Evolutionary conservation across 2,113 vertebrate species (phyloP), one percentile per base, ranked within the genome.

Genomic region (Dipodomys merriami): DNA sequence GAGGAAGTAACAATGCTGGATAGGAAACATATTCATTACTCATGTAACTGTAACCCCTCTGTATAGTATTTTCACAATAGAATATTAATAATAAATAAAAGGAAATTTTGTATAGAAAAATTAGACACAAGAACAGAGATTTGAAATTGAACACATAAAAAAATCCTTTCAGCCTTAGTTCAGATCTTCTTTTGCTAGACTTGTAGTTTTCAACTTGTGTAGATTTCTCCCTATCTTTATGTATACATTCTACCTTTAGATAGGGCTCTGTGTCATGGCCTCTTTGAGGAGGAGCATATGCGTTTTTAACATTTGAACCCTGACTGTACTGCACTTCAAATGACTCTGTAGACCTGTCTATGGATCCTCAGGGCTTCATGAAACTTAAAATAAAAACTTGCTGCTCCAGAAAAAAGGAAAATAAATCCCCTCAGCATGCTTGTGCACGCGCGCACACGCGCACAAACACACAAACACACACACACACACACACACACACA

Each of bases 351-450:
- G 83, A 92, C 9, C 76, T 4, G 23, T 23, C 83, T 81, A 81
- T 87, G 39, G 65, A 96, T 92, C 33, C 83, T 83, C 5, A 62
- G 94, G 88, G 77, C 46, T 93, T 95, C 90, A 78, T 57, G 29
- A 8, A 90, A 84, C 77, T 94, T 83, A 57, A 76, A 83, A 95
- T 93, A 76, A 94, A 96, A 94, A 79, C 39, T 78, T 77, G 64
- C 73, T 82, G 69, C 15, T 91, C 23, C 23, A 81, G 46, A 84
- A 84, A 49, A 57, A 57, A 57, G 53, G 53, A 57, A 57, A 57
- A 57, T 11, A 57, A 57, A 57, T 57, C 53, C 53, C 49, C 53
- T 57, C 53, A 57, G 15, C 12, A 10, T 39, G 39, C 39, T 39
- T 35, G 35, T 35, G 35, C 53, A 16, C 53, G 13, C 53, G 13